Evolutionary conservation across 2,113 vertebrate genomes (phyloP), one percentile per base, ranked within the genome.

Genomic region (Phaethornis superciliosus): DNA sequence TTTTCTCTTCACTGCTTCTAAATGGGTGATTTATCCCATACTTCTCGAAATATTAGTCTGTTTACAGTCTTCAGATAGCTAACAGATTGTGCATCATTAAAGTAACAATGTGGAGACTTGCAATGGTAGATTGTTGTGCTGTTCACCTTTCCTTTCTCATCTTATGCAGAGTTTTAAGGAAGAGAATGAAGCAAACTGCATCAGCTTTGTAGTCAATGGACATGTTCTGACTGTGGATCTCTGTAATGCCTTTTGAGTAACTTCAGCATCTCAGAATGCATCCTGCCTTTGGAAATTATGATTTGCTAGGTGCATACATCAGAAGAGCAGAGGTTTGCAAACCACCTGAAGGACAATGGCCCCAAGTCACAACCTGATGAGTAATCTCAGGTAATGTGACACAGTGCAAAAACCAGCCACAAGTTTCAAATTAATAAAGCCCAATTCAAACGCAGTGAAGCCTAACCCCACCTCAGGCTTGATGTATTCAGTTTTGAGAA

Each of bases 1-100:
- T 97, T 96, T 97, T 97, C 94, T 96, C 91, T 91, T 95, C 81
- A 47, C 37, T 94, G 95, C 93, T 77, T 96, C 83, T 96, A 95
- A 97, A 96, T 72, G 96, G 93, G 88, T 94, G 97, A 97, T 96
- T 97, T 96, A 97, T 97, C 82, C 95, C 83, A 37, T 18, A 81
- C 88, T 90, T 95, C 60, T 81, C 20, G 6, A 96, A 96, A 95
- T 96, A 97, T 96, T 94, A 96, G 97, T 95, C 93, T 97, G 93
- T 95, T 95, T 95, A 96, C 90, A 88, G 85, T 80, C 89, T 95
- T 96, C 83, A 67, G 94, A 94, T 80, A 92, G 89, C 89, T 90
- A 94, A 78, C 95, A 97, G 94, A 96, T 83, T 97, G 96, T 49
- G 71, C 72, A 62, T 94, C 92, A 52, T n/a, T 88, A 91, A 59